Base-by-base conservation (phyloP, 2,113 vertebrate genomes). In the Manacus vitellinus region DNA sequence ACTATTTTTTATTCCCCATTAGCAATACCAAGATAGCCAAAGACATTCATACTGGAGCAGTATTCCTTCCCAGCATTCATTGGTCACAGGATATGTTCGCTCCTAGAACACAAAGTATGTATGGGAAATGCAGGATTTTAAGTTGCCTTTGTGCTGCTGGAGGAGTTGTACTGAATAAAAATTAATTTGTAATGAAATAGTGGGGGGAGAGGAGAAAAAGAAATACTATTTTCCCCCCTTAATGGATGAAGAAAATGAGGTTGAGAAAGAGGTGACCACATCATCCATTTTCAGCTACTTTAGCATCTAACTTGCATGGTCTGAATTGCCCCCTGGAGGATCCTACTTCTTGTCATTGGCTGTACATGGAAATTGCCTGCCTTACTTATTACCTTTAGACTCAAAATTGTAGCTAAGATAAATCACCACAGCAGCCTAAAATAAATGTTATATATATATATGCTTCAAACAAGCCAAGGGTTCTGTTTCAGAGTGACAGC, bases 211-310 rank as follows among this genome's bases (percentile, higher is more conserved):
- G 22, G 9, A 77, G n/a, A 62, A 89, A 85, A 77, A 92, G 2
- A 91, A 95, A 88, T 72, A 61, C 31, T 89, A 65, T 82, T 87
- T 35, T 41, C 82, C 3, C 8, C 4, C 41, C 22, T 82, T 88
- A 91, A 95, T 46, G 54, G 41, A 43, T 54, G 68, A 82, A 82
- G 52, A 85, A 95, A 96, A 94, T 54, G 66, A 97, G 75, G 31
- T 91, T 65, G 33, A 61, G 89, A 75, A 84, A 61, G 56, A 91
- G 80, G 68, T 37, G 90, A 83, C 68, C 22, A 74, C 41, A 84
- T 67, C 63, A 95, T 94, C 87, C 56, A 85, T 91, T 96, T 93
- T 85, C 84, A 93, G 74, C 70, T 89, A 58, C 87, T 95, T 91
- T 54, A 85, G 49, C 44, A 49, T 70, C 80, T 91, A 62, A 92